Percentiles rank a stretch among this genome's conserved stretches.
Conservation (phyloP, 2,888 invertebrate genomes). For the Hirtodrosophila cameraria region DNA sequence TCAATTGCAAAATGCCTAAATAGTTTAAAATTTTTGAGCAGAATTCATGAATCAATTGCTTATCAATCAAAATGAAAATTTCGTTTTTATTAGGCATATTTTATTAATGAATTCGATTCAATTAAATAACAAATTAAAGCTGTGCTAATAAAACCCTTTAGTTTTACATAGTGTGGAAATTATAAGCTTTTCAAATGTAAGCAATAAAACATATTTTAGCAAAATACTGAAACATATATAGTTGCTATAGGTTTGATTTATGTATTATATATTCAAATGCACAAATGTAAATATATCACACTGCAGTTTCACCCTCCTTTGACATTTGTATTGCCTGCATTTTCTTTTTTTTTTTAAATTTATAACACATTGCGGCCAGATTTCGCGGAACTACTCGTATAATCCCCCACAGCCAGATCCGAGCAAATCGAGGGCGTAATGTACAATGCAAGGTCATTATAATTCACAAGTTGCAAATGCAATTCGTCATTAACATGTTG, state of each 20-base stretch:
- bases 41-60: background rate
- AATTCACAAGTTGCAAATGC: slow-evolving; percentile 61
- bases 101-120: too few relatives aligned
- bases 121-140: too few relatives aligned
- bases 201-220: too few relatives aligned
- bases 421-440: slow-evolving; percentile 22
- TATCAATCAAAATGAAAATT: background rate
- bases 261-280: background rate
- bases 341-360: slow-evolving; percentile 27
- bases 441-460: slow-evolving; percentile 58
- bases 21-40: too few relatives aligned
- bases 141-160: too few relatives aligned
- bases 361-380: slow-evolving; percentile 73
- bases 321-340: slow-evolving; percentile 39
- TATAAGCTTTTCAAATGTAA: too few relatives aligned
- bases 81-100: too few relatives aligned
- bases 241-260: too few relatives aligned
- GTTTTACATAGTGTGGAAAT: too few relatives aligned
- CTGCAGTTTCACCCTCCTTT: slow-evolving; percentile 12
- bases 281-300: slow-evolving; percentile 9
- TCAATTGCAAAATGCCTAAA: too few relatives aligned
- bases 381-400: slow-evolving; percentile 49
- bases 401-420: background rate
- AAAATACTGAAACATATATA: too few relatives aligned
- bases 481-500: slow-evolving; percentile 50